phyloP scores from a whole-genome alignment of 2,797 vertebrate genomes.

The Xenopus petersii region DNA sequence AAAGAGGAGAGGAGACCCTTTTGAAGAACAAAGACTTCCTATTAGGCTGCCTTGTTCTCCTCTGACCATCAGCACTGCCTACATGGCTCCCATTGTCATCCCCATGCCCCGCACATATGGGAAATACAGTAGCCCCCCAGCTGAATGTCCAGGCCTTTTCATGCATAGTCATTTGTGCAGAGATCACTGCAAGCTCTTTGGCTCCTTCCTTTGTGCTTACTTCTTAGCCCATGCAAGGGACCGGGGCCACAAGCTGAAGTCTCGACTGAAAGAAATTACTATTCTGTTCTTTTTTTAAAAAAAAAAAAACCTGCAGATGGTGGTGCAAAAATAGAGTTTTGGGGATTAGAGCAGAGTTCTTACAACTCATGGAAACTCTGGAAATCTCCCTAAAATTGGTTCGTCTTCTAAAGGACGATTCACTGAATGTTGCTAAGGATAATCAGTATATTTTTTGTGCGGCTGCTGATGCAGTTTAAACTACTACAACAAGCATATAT shows the following conservation, averaged over 20 bases:
- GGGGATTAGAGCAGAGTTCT: no score
- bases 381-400: no score
- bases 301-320: background rate
- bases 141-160: constrained; percentile 62
- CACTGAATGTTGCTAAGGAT: no score
- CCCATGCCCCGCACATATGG: constrained; percentile 68
- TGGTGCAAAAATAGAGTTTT: background rate
- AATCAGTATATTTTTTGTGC: no score
- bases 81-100: constrained; percentile 67
- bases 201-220: constrained; percentile 22
- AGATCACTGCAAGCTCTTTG: constrained; percentile 44
- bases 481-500: no score
- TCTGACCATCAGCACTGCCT: constrained; percentile 69
- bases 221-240: constrained; percentile 56
- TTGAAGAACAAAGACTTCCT: constrained; percentile 74
- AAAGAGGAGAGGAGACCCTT: constrained; percentile 71
- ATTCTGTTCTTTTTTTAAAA: background rate
- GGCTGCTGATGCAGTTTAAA: no score
- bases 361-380: no score
- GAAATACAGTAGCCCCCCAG: constrained; percentile 65
- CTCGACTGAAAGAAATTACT: background rate
- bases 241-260: constrained; percentile 49
- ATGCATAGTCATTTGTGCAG: constrained; percentile 64
- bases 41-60: constrained; percentile 73
- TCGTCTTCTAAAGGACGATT: no score